These are phyloP conservation scores for Limnephilus auricula DNA, from an alignment of 2,888 invertebrate genomes.

Conservation along the genomic window DNA sequence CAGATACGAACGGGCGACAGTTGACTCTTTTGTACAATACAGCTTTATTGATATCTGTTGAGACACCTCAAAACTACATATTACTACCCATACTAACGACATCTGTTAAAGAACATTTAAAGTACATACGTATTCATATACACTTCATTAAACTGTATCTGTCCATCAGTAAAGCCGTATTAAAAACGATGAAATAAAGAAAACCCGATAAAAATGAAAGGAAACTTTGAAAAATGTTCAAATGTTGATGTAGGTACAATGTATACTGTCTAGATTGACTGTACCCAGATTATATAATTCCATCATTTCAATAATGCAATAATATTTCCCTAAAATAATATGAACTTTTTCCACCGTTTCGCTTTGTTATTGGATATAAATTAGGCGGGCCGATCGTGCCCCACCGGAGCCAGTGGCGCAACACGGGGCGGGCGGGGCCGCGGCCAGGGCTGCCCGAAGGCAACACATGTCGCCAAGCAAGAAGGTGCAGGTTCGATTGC, in stretches of 20 bases:
- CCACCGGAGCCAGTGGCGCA: conserved; percentile 49
- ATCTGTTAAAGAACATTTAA: too few species aligned
- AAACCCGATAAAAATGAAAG: background rate
- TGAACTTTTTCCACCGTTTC: conserved; percentile 65
- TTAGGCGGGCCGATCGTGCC: conserved; percentile 62
- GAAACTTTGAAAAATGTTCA: background rate
- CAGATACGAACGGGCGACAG: too few species aligned
- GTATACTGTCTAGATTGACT: conserved; percentile 23
- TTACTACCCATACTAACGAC: too few species aligned
- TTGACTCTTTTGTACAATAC: too few species aligned
- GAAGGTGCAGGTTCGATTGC: conserved; percentile 34
- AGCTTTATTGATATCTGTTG: too few species aligned
- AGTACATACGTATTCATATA: too few species aligned
- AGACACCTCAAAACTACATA: too few species aligned
- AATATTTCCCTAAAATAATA: conserved; percentile 65
- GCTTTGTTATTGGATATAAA: conserved; percentile 67
- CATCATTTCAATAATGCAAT: conserved; percentile 61
- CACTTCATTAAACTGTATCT: too few species aligned
- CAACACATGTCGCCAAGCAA: conserved; percentile 62
- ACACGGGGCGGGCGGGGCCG: conserved; percentile 30
- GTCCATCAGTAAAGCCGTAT: too few species aligned
- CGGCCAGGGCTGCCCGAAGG: background rate
- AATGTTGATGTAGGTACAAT: background rate
- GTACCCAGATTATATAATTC: conserved; percentile 58
- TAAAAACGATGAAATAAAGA: background rate